Evolutionary conservation across 2,797 vertebrate genomes (phyloP).

Genomic region (Rhinophrynus dorsalis): DNA sequence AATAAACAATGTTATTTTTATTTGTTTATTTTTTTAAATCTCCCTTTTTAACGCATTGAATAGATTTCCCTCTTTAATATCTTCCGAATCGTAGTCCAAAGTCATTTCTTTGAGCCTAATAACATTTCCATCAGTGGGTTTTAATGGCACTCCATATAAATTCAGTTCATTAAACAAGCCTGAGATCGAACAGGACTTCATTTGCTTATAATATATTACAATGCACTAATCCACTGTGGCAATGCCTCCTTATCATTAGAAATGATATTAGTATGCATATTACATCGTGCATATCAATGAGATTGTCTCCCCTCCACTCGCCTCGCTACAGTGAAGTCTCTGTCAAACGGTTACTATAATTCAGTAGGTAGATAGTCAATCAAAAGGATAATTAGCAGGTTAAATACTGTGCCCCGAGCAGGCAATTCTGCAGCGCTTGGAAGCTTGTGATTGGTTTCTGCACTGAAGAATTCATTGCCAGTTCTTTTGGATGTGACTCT

Average conservation of each 20-base stretch:
- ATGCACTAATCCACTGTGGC: neutral
- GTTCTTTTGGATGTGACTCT: neutral
- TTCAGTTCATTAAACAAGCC: constrained; percentile 16
- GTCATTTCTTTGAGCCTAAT: no score
- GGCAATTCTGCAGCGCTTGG: neutral
- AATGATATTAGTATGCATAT: neutral
- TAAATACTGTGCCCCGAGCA: constrained; percentile 35
- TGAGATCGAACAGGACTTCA: constrained; percentile 11
- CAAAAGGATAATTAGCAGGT: constrained; percentile 41
- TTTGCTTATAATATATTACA: constrained; percentile 11
- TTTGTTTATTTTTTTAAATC: no score
- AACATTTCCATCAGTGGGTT: no score
- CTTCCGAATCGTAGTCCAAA: no score
- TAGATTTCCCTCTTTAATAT: no score
- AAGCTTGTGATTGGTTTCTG: neutral
- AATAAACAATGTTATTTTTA: no score
- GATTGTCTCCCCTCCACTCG: neutral
- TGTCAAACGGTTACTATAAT: constrained; percentile 1
- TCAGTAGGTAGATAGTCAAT: constrained; percentile 38
- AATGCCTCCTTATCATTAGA: neutral
- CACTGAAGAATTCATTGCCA: neutral
- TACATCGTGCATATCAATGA: constrained; percentile 15
- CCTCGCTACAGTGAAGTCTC: neutral
- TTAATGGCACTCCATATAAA: neutral
- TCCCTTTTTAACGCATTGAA: no score